Evolutionary conservation across 2,888 invertebrate genomes (phyloP).

Genomic region (Hypomecis atomaria): DNA sequence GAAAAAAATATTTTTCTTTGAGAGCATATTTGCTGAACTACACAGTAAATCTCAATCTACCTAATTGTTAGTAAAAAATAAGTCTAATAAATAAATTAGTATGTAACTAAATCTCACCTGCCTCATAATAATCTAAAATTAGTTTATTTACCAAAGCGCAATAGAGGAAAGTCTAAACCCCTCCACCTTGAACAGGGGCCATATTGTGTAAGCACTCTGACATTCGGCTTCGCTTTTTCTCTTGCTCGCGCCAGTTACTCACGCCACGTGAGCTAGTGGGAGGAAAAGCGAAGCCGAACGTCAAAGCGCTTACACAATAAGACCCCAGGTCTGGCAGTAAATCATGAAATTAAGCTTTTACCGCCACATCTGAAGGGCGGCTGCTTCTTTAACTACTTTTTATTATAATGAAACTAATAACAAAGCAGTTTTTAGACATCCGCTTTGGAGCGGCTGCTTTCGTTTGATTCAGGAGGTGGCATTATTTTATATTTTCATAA

Average conservation of each 20-base stretch:
- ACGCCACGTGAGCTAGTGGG: too few relatives aligned
- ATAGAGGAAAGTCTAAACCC: constrained; percentile 14
- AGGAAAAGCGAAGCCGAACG: too few relatives aligned
- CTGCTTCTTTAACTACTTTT: constrained; percentile 47
- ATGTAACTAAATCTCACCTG: neutral
- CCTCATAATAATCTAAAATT: constrained; percentile 1
- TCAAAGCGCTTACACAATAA: too few relatives aligned
- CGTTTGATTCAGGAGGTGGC: constrained; percentile 8
- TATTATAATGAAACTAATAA: constrained; percentile 57
- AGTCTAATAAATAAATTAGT: too few relatives aligned
- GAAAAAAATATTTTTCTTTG: too few relatives aligned
- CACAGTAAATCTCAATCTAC: too few relatives aligned
- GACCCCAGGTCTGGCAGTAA: constrained; percentile 52
- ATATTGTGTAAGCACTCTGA: too few relatives aligned
- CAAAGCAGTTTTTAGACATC: constrained; percentile 64
- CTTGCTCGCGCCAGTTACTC: too few relatives aligned
- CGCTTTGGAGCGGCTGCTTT: constrained; percentile 37
- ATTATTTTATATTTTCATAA: constrained; percentile 15
- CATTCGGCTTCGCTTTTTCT: too few relatives aligned
- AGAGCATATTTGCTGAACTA: too few relatives aligned
- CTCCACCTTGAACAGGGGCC: constrained; percentile 18
- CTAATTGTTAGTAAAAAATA: too few relatives aligned
- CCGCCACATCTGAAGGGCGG: constrained; percentile 58
- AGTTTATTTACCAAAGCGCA: constrained; percentile 8
- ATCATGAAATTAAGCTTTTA: constrained; percentile 65